Evolutionary conservation across 2,113 vertebrate genomes (phyloP).

Genomic region (Pteronura brasiliensis): DNA sequence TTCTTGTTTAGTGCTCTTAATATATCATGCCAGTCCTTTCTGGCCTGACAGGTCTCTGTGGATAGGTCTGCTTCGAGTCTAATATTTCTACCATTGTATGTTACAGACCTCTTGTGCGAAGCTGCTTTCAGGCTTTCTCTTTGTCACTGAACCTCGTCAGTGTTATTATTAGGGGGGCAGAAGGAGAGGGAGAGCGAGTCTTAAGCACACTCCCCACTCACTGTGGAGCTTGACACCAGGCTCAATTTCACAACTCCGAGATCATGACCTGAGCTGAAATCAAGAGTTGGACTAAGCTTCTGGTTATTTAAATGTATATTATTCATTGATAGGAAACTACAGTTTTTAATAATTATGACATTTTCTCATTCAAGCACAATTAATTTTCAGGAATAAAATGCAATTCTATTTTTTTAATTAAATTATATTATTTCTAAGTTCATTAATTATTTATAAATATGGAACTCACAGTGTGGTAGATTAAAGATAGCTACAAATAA

Average conservation of each 20-base stretch:
- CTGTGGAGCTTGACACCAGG: neutral
- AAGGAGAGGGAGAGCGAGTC: neutral
- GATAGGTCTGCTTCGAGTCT: no score
- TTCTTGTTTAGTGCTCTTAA: no score
- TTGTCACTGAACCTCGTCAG: no score
- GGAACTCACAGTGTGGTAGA: neutral
- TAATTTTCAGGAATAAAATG: neutral
- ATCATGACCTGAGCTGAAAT: neutral
- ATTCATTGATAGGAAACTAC: neutral
- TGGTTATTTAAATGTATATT: neutral
- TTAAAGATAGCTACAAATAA: neutral
- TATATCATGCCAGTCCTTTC: no score
- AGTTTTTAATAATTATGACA: conserved; percentile 25
- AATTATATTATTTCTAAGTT: neutral
- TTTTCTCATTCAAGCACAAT: neutral
- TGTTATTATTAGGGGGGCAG: no score
- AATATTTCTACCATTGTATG: no score
- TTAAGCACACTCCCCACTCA: neutral
- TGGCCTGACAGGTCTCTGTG: no score
- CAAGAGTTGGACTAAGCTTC: neutral
- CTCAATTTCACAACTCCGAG: neutral
- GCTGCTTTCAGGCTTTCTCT: no score
- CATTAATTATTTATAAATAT: neutral
- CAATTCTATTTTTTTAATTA: neutral
- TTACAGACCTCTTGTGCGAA: no score